These are phyloP conservation scores for Hippopotamyrus pictus DNA, from an alignment of 2,797 vertebrate genomes.

Conservation along the genomic window DNA sequence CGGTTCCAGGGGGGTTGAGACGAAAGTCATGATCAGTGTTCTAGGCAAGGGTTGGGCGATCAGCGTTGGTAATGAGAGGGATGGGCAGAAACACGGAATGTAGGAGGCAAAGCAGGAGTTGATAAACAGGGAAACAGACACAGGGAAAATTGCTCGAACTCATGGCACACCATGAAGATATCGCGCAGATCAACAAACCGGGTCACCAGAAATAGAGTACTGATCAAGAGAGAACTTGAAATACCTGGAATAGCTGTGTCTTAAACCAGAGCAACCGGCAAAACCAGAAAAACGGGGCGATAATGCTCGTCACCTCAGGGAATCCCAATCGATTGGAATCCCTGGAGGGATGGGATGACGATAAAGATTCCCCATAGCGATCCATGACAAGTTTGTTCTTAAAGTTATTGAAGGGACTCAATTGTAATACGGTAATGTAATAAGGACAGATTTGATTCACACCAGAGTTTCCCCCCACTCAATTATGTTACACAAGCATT, in stretches of 20 bases:
- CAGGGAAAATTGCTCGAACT: background rate
- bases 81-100: no score
- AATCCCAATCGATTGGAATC: background rate
- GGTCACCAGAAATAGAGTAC: background rate
- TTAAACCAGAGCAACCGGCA: background rate
- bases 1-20: no score
- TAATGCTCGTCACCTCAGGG: background rate
- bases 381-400: background rate
- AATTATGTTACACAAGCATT: background rate
- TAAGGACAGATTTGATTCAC: background rate
- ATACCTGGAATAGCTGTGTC: background rate
- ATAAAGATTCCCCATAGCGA: background rate
- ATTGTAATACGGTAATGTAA: background rate
- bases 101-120: no score
- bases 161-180: background rate
- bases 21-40: no score
- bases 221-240: background rate
- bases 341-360: background rate
- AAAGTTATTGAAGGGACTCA: background rate
- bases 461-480: background rate
- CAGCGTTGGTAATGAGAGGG: no score
- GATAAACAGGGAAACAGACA: background rate
- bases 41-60: no score
- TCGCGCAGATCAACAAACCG: background rate
- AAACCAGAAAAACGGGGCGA: background rate